These are phyloP conservation scores for Chrysemys picta DNA, from an alignment of 2,113 vertebrate species.

Conservation along the genomic window DNA sequence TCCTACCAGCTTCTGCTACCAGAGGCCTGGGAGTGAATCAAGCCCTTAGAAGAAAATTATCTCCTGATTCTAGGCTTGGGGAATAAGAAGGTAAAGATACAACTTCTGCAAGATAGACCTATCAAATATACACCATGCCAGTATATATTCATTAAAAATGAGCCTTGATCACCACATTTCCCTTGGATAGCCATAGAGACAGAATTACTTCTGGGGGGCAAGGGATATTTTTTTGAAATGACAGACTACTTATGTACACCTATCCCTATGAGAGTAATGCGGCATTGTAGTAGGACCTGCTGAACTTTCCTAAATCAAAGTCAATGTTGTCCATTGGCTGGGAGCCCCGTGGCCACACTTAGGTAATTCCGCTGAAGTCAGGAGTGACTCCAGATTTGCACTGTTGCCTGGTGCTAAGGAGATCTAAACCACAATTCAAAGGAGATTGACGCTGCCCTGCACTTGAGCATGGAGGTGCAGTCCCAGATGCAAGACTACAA, in stretches of 20 bases:
- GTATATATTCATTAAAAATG: neutral
- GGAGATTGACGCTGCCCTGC: neutral
- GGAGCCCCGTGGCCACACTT: rapidly evolving
- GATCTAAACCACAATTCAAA: neutral
- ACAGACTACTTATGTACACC: neutral
- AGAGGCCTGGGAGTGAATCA: neutral
- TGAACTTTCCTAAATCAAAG: neutral
- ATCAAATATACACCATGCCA: rapidly evolving
- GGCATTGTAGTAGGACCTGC: neutral
- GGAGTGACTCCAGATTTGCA: neutral
- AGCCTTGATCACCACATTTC: rapidly evolving
- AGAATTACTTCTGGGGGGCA: neutral
- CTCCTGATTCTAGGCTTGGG: neutral
- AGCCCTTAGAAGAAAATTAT: neutral
- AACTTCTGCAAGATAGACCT: neutral
- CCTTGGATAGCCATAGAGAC: neutral
- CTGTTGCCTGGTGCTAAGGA: neutral
- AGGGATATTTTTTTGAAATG: neutral
- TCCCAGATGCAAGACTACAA: no score
- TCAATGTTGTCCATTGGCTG: neutral
- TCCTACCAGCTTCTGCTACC: neutral
- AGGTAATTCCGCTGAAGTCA: neutral
- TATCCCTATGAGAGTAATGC: neutral
- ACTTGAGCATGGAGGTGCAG: neutral
- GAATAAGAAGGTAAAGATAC: neutral